phyloP scores from a whole-genome alignment of 2,888 invertebrate species.

The Lasioglossum marginatum region DNA sequence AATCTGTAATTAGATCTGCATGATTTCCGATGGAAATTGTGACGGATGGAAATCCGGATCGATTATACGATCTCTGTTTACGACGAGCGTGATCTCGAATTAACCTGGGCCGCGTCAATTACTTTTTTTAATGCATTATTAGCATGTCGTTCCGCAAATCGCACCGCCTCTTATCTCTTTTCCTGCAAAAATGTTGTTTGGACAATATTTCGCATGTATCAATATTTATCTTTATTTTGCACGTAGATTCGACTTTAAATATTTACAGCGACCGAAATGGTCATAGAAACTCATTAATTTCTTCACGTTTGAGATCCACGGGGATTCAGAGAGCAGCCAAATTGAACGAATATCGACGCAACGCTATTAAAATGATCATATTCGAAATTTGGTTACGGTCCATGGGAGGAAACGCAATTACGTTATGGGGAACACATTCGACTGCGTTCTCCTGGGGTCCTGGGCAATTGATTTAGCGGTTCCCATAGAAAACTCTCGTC shows the following conservation, averaged over 20 bases:
- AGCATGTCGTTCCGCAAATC: background rate
- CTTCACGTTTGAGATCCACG: background rate
- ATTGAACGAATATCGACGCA: background rate
- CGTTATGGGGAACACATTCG: background rate
- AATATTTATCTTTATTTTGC: background rate
- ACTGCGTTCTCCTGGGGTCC: background rate
- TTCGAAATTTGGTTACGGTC: background rate
- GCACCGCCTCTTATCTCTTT: background rate
- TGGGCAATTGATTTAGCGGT: background rate
- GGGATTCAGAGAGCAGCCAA: background rate
- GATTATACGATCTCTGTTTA: slow-evolving; percentile 32
- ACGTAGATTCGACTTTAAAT: background rate
- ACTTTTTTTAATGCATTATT: background rate
- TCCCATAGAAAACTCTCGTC: background rate
- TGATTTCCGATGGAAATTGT: slow-evolving; percentile 43
- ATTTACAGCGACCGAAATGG: background rate
- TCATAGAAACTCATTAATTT: background rate
- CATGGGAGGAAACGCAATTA: background rate
- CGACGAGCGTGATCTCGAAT: slow-evolving; percentile 39
- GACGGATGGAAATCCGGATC: slow-evolving; percentile 36
- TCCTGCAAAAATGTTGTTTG: background rate
- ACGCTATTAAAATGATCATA: background rate
- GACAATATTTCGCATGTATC: background rate
- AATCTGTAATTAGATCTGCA: slow-evolving; percentile 61
- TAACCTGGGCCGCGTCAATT: slow-evolving; percentile 6